These are phyloP conservation scores for Datnioides undecimradiatus DNA, from an alignment of 2,113 vertebrate genomes.

Conservation along the genomic window DNA sequence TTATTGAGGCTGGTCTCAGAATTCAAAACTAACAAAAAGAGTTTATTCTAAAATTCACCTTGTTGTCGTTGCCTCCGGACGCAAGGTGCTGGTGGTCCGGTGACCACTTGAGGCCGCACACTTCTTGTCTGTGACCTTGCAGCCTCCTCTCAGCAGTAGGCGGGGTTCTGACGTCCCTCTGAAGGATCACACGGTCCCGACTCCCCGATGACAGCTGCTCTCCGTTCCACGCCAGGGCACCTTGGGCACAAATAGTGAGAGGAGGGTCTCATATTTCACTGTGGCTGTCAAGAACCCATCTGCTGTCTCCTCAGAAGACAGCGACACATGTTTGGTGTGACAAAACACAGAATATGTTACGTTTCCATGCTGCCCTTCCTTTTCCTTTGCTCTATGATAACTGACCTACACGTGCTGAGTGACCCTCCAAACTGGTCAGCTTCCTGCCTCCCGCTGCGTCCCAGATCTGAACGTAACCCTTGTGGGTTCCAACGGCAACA, in stretches of 20 bases:
- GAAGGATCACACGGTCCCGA: slow-evolving; percentile 86
- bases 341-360: not conserved
- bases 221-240: slow-evolving; percentile 87
- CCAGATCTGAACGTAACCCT: slow-evolving; percentile 88
- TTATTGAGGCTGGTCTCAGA: not conserved
- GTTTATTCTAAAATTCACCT: slow-evolving; percentile 70
- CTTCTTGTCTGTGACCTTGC: slow-evolving; percentile 87
- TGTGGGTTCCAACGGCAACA: slow-evolving; percentile 87
- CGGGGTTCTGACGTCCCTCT: slow-evolving; percentile 83
- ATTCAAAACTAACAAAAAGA: not conserved
- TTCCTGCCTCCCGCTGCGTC: slow-evolving; percentile 87
- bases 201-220: slow-evolving; percentile 88
- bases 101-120: slow-evolving; percentile 88
- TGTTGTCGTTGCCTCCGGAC: slow-evolving; percentile 88
- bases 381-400: slow-evolving; percentile 17
- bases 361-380: too few relatives aligned
- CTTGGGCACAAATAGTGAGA: slow-evolving; percentile 54
- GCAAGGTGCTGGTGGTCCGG: slow-evolving; percentile 88
- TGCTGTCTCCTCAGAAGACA: not conserved
- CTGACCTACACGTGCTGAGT: slow-evolving; percentile 87
- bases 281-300: not conserved
- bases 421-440: slow-evolving; percentile 86
- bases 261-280: slow-evolving; percentile 27
- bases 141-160: slow-evolving; percentile 83
- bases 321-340: not conserved